phyloP scores from a whole-genome alignment of 2,797 vertebrate genomes.

The Chloroceryle amazona region DNA sequence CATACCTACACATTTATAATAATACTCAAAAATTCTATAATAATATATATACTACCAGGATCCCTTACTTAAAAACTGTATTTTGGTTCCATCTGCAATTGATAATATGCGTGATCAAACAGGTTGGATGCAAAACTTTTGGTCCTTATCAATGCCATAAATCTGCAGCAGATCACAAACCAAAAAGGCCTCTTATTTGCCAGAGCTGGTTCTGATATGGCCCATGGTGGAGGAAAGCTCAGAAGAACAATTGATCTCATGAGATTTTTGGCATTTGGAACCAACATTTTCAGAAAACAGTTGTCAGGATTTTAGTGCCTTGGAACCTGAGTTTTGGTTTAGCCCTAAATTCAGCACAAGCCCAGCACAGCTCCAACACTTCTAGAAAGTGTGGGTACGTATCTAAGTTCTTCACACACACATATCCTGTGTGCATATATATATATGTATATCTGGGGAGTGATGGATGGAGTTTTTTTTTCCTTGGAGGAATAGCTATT shows the following conservation, averaged over 20 bases:
- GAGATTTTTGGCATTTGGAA: slow-evolving; percentile 51
- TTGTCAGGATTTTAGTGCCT: slow-evolving; percentile 50
- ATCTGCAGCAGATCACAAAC: slow-evolving; percentile 19
- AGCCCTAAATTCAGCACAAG: slow-evolving; percentile 33
- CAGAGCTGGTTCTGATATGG: slow-evolving; percentile 4
- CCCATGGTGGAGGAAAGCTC: neutral
- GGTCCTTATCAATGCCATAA: slow-evolving; percentile 1
- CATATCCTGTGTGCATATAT: neutral
- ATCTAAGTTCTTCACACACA: neutral
- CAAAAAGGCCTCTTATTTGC: neutral
- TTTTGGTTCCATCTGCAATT: neutral
- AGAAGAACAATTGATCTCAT: slow-evolving; percentile 52
- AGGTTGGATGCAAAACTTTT: neutral
- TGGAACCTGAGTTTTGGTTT: slow-evolving; percentile 50
- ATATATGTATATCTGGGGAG: neutral
- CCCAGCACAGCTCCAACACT: neutral
- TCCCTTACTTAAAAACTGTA: neutral
- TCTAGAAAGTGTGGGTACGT: neutral
- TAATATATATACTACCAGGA: neutral
- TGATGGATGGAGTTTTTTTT: neutral
- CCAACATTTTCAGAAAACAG: slow-evolving; percentile 58
- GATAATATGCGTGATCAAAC: neutral
- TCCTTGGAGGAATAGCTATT: neutral
- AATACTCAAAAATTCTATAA: neutral
- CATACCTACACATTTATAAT: neutral